Evolutionary conservation across 2,888 invertebrate species (phyloP), one percentile per base, ranked within the genome.

Genomic region (Stenolophus ochropezus): DNA sequence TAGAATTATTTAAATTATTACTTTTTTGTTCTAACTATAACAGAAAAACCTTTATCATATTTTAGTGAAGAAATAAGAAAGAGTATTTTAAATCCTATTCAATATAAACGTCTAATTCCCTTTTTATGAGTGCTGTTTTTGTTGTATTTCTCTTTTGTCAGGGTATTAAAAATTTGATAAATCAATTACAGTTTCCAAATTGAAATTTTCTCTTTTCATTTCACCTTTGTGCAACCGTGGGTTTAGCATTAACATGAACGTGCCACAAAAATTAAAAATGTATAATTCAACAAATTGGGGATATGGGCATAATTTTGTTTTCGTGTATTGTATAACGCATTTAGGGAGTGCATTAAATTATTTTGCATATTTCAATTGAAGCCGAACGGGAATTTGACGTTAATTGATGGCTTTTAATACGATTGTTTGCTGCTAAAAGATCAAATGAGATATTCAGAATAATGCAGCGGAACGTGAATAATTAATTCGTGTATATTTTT

Each of bases 351-450:
- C 27, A 65, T 27, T 65, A 65, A 25, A 65, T 65, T 14, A 65
- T 27, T 65, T 65, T 27, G 27, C 61, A 65, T 65, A 65, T 27
- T 65, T 65, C 27, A 25, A 65, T 65, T 25, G 27, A 0, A 14
- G 1, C 27, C 5, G 27, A 5, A 27, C 56, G 20, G 21, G 56
- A 11, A 11, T 11, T 56, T 56, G 27, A 65, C 27, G 27, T 65
- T 65, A 65, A 65, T 65, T 65, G 61, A 65, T 65, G 61, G 27
- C 61, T 11, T 56, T 56, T 56, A 56, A 56, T 56, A 11, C 23
- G 21, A 56, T 18, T 21, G 61, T 65, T 65, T 65, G 61, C 4
- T 14, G 27, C n/a, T 27, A 25, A 6, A 65, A 65, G 20, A 21
- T 56, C 56, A 21, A 21, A 18, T 21, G 21, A 21, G 51, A 56